phyloP scores from a whole-genome alignment of 2,797 vertebrate species.

The Cephalopachus bancanus region DNA sequence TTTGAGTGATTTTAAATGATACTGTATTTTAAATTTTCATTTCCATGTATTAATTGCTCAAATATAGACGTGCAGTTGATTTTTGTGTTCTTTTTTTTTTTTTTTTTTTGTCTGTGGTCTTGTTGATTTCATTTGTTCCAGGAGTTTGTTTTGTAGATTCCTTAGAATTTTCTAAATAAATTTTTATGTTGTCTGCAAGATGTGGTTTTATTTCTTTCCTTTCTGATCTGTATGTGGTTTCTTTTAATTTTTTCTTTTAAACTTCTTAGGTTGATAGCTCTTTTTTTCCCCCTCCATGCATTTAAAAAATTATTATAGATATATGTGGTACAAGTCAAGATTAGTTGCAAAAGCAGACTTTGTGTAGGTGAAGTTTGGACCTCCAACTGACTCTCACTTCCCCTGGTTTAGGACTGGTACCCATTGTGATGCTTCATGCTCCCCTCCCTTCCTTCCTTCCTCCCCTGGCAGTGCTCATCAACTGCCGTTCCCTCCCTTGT shows the following conservation, averaged over 20 bases:
- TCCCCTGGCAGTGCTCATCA: too few species aligned
- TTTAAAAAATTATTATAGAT: too few species aligned
- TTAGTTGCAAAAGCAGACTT: too few species aligned
- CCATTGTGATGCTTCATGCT: too few species aligned
- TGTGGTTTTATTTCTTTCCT: neutral
- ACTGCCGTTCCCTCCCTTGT: too few species aligned
- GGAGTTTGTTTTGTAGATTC: neutral
- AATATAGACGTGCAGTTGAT: neutral
- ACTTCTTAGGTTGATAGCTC: too few species aligned
- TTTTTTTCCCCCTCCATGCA: too few species aligned
- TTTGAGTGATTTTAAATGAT: neutral
- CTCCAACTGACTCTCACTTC: too few species aligned
- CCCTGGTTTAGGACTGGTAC: too few species aligned
- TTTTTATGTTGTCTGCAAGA: neutral
- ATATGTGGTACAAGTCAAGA: too few species aligned
- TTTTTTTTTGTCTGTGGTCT: constrained; percentile 8
- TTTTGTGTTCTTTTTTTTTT: neutral
- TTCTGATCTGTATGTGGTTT: neutral
- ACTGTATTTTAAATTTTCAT: neutral
- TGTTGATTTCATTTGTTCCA: neutral
- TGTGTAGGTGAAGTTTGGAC: too few species aligned
- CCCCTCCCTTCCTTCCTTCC: too few species aligned
- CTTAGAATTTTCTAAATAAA: neutral
- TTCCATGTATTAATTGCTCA: neutral
- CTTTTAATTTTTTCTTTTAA: neutral